A percentile compares a stretch with the other conserved stretches of the same genome.
These are phyloP conservation scores for Erythrolamprus reginae DNA, from an alignment of 2,113 vertebrate species.

Conservation along the genomic window DNA sequence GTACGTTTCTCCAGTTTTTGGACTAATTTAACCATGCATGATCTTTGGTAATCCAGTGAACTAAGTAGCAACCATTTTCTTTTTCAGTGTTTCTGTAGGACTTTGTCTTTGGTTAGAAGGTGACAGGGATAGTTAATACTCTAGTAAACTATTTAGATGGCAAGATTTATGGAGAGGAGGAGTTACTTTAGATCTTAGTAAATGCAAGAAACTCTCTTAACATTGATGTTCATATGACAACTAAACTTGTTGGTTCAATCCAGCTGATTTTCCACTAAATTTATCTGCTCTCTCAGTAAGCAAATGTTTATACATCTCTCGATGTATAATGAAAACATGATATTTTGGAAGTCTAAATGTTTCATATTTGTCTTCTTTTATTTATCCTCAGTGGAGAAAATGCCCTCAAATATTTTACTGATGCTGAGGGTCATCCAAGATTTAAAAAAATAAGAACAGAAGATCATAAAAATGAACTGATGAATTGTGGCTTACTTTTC, in stretches of 20 bases:
- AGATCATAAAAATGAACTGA: slow-evolving; percentile 14
- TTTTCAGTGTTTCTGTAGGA: too few relatives aligned
- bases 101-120: too few relatives aligned
- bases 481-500: slow-evolving; percentile 6
- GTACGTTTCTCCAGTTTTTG: too few relatives aligned
- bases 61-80: too few relatives aligned
- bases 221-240: slow-evolving; percentile 30
- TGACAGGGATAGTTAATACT: too few relatives aligned
- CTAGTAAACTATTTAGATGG: too few relatives aligned
- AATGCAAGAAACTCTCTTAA: not conserved
- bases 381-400: slow-evolving; percentile 48
- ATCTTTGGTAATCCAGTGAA: too few relatives aligned
- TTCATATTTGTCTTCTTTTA: slow-evolving; percentile 51
- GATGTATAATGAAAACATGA: slow-evolving; percentile 46
- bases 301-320: slow-evolving; percentile 50
- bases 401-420: slow-evolving; percentile 39
- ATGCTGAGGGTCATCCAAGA: slow-evolving; percentile 34
- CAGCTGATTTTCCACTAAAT: slow-evolving; percentile 48
- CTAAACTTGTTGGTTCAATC: slow-evolving; percentile 56
- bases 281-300: slow-evolving; percentile 49
- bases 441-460: slow-evolving; percentile 1
- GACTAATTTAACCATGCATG: too few relatives aligned
- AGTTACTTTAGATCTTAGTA: not conserved
- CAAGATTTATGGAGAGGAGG: too few relatives aligned
- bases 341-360: slow-evolving; percentile 33